Percentiles rank a stretch among this genome's conserved stretches.
Evolutionary conservation across 2,113 vertebrate genomes (phyloP).

Genomic region (Xiphorhynchus elegans): DNA sequence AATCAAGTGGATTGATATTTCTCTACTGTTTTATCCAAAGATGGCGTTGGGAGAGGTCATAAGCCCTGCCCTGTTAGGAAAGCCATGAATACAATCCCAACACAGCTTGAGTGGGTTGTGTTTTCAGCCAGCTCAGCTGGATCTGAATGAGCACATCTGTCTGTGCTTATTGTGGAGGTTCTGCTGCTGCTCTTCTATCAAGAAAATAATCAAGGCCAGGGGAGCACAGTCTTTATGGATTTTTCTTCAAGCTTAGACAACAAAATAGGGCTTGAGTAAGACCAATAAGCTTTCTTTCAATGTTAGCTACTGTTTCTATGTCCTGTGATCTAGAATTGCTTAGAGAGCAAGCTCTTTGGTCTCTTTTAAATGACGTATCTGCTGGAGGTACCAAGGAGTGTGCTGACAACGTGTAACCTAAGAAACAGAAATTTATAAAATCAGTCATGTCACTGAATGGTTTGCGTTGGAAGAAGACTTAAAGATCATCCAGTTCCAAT

Average conservation of each 20-base stretch:
- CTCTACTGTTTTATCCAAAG: neutral
- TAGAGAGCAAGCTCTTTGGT: neutral
- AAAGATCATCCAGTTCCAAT: neutral
- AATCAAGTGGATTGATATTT: neutral
- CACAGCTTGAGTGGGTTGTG: neutral
- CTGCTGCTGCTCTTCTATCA: neutral
- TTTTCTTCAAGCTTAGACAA: neutral
- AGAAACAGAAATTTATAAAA: neutral
- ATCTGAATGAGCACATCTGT: neutral
- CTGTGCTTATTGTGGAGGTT: neutral
- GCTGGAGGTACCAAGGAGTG: neutral
- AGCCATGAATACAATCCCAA: neutral
- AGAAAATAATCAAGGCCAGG: neutral
- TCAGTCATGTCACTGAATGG: neutral
- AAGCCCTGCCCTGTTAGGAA: neutral
- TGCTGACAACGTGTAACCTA: neutral
- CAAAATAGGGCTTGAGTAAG: neutral
- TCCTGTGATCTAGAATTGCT: neutral
- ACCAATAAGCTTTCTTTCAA: neutral
- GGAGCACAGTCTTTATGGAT: neutral
- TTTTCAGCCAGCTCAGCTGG: neutral
- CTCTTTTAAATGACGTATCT: neutral
- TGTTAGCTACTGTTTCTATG: neutral
- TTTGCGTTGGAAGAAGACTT: neutral
- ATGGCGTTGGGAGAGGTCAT: neutral